These are phyloP conservation scores for Trachelus tabidus DNA, from an alignment of 2,888 invertebrate species.

Conservation along the genomic window DNA sequence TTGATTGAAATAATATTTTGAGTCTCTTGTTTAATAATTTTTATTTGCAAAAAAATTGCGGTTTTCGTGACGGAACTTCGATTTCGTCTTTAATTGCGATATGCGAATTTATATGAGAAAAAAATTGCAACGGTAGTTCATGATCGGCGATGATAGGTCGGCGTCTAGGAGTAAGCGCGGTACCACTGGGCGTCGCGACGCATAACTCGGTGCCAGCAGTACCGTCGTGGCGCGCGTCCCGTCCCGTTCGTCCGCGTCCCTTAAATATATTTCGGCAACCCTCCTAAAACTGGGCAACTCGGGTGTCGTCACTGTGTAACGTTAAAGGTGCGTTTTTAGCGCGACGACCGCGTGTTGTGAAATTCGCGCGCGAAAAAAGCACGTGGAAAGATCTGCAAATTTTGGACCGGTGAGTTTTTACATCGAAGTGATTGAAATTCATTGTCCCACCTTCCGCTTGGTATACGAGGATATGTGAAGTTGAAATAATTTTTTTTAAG, in stretches of 20 bases:
- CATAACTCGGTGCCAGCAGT: slow-evolving; percentile 40
- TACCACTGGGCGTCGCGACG: slow-evolving; percentile 25
- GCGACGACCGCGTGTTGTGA: background rate
- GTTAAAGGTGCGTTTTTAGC: background rate
- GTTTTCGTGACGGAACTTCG: rapidly evolving
- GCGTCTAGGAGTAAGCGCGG: slow-evolving; percentile 54
- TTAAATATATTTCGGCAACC: background rate
- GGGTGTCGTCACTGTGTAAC: background rate
- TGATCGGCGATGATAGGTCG: slow-evolving; percentile 42
- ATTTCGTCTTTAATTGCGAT: background rate
- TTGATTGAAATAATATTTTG: too few species aligned
- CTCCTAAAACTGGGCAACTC: background rate
- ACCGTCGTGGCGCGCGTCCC: slow-evolving; percentile 51
- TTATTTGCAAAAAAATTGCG: background rate
- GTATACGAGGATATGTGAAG: too few species aligned
- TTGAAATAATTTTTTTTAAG: too few species aligned
- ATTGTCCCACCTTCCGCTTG: too few species aligned
- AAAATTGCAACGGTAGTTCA: background rate
- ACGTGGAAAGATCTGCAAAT: too few species aligned
- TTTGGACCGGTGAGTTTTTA: too few species aligned
- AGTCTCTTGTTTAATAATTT: background rate
- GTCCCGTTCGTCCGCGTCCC: slow-evolving; percentile 35
- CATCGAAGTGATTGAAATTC: too few species aligned
- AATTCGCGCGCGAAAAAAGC: too few species aligned
- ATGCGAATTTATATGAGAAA: background rate